Base-by-base conservation (phyloP, 2,888 invertebrate genomes). In the Branchipolynoe longqiensis region DNA sequence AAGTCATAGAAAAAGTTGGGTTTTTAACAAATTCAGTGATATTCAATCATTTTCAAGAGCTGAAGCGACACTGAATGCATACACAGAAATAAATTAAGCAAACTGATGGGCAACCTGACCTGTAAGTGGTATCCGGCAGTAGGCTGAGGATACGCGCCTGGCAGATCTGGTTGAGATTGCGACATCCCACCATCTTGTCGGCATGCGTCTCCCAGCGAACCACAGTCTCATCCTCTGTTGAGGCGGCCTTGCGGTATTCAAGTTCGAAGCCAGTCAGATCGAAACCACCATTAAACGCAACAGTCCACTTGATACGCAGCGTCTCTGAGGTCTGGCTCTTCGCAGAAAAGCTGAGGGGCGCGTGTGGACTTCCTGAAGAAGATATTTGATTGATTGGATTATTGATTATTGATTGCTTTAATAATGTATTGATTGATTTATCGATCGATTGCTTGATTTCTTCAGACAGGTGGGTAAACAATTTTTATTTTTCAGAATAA, bases 361-460 rank as follows among this genome's bases (percentile, higher is more conserved):
- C 22, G 25, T 69, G 69, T 69, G 69, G 69, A 25, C 69, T 69
- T 0, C 58, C 58, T 58, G 58, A n/a, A 48, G n/a, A n/a, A n/a
- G n/a, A n/a, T n/a, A n/a, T n/a, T n/a, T n/a, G n/a, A n/a, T n/a
- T n/a, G n/a, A n/a, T n/a, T n/a, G n/a, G n/a, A n/a, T n/a, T n/a
- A n/a, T n/a, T n/a, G n/a, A n/a, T n/a, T n/a, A n/a, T n/a, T n/a
- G n/a, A n/a, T n/a, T n/a, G n/a, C n/a, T n/a, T n/a, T n/a, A n/a
- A n/a, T n/a, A n/a, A n/a, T n/a, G n/a, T n/a, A n/a, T n/a, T n/a
- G n/a, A n/a, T n/a, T n/a, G n/a, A n/a, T n/a, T n/a, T n/a, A n/a
- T n/a, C n/a, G n/a, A n/a, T n/a, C n/a, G n/a, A n/a, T n/a, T n/a
- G n/a, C n/a, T n/a, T n/a, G n/a, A n/a, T n/a, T n/a, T n/a, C n/a